phyloP scores from a whole-genome alignment of 2,888 invertebrate species.

The Operophtera brumata region DNA sequence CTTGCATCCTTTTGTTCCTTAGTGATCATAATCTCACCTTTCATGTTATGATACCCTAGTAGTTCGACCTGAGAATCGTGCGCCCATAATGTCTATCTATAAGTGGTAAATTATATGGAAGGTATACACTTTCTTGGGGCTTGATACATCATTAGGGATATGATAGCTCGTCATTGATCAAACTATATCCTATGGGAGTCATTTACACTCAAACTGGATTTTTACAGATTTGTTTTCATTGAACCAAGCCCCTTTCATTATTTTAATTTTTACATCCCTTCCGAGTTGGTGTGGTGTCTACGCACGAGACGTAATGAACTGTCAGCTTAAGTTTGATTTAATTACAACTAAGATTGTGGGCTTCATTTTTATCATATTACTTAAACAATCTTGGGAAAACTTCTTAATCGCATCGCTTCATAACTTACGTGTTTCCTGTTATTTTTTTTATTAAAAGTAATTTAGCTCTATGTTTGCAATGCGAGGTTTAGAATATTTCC shows the following conservation, averaged over 20 bases:
- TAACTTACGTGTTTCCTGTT: conserved; percentile 1
- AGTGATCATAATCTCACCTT: conserved; percentile 9
- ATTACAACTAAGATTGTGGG: background rate
- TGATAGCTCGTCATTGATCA: conserved; percentile 8
- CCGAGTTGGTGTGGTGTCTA: background rate
- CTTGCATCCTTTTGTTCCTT: background rate
- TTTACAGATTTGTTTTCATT: background rate
- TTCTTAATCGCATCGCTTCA: background rate
- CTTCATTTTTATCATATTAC: background rate
- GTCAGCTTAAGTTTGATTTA: background rate
- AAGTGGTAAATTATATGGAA: conserved; percentile 16
- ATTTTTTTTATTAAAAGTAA: conserved; percentile 11
- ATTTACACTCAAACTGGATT: conserved; percentile 5
- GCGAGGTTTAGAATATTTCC: conserved; percentile 16
- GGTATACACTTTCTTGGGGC: conserved; percentile 13
- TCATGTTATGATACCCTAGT: conserved; percentile 8
- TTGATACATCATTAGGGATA: conserved; percentile 19
- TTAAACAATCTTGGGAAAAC: conserved; percentile 3
- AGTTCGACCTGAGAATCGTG: conserved; percentile 12
- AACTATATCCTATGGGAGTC: conserved; percentile 7
- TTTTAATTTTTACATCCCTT: no score
- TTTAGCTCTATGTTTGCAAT: conserved; percentile 1
- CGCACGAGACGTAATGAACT: background rate
- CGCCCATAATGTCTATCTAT: conserved; percentile 7
- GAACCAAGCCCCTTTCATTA: no score